phyloP scores from a whole-genome alignment of 1,140 invertebrate genomes.

The Mamestra configurata region DNA sequence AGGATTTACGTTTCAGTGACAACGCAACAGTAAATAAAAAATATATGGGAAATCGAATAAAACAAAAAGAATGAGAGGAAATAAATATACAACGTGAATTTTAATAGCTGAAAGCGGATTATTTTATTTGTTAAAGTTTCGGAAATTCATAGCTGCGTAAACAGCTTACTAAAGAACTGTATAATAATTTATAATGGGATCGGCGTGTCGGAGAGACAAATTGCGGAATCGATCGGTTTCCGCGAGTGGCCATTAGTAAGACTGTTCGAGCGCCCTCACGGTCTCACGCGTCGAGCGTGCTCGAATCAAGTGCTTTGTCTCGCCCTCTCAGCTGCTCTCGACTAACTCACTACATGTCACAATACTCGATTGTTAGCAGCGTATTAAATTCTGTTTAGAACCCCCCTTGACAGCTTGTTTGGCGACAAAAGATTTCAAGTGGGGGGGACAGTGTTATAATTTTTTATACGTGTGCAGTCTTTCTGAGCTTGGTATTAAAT shows the following conservation, averaged over 20 bases:
- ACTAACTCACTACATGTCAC: slow-evolving; percentile 55
- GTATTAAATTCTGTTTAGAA: slow-evolving; percentile 50
- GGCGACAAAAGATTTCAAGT: slow-evolving; percentile 22
- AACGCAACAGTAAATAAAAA: slow-evolving; percentile 10
- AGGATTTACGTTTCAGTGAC: slow-evolving; percentile 27
- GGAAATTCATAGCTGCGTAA: background rate
- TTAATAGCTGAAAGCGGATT: background rate
- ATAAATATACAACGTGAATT: background rate
- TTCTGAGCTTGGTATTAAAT: background rate
- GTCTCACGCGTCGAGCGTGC: slow-evolving; percentile 60
- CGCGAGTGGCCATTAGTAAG: slow-evolving; percentile 66
- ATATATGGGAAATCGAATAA: background rate
- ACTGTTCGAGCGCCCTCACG: slow-evolving; percentile 52
- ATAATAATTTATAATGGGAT: slow-evolving; percentile 25
- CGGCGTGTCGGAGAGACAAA: slow-evolving; percentile 22
- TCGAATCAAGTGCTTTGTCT: slow-evolving; percentile 61
- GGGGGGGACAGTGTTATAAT: slow-evolving; percentile 40
- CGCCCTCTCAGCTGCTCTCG: slow-evolving; percentile 43
- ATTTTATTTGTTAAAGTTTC: background rate
- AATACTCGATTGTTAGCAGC: slow-evolving; percentile 52
- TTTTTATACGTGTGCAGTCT: slow-evolving; percentile 17
- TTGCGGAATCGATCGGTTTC: slow-evolving; percentile 54
- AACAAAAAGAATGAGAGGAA: background rate
- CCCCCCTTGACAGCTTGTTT: slow-evolving; percentile 42
- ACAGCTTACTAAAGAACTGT: background rate